These are phyloP conservation scores for Machimus atricapillus DNA, from an alignment of 2,888 invertebrate genomes.

Conservation along the genomic window DNA sequence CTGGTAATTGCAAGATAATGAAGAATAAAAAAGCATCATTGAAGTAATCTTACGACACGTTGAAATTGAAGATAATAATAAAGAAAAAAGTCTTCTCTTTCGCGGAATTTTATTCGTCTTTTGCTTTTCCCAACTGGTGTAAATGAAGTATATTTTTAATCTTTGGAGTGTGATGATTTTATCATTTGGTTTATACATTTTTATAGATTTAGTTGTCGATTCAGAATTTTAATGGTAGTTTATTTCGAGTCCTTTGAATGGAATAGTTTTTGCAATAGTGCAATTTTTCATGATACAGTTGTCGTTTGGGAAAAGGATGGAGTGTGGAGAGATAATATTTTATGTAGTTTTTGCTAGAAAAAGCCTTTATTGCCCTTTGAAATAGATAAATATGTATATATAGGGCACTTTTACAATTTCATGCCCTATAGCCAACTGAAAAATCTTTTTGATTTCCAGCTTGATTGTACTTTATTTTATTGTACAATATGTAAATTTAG, in stretches of 20 bases:
- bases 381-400: not conserved
- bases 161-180: not conserved
- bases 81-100: not conserved
- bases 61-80: not conserved
- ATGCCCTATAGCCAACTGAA: not conserved
- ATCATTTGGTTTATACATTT: not conserved
- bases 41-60: not conserved
- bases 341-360: no score
- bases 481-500: not conserved
- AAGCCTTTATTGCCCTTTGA: not conserved
- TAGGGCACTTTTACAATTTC: not conserved
- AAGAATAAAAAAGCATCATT: not conserved
- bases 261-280: not conserved
- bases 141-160: not conserved
- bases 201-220: no score
- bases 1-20: not conserved
- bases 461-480: not conserved
- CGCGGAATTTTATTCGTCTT: not conserved
- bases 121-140: not conserved
- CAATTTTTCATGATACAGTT: not conserved
- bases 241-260: not conserved
- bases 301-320: no score
- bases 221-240: not conserved
- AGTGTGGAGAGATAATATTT: no score
- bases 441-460: not conserved